Evolutionary conservation across 1,140 invertebrate species (phyloP).

Genomic region (Drosophila tsacasi): DNA sequence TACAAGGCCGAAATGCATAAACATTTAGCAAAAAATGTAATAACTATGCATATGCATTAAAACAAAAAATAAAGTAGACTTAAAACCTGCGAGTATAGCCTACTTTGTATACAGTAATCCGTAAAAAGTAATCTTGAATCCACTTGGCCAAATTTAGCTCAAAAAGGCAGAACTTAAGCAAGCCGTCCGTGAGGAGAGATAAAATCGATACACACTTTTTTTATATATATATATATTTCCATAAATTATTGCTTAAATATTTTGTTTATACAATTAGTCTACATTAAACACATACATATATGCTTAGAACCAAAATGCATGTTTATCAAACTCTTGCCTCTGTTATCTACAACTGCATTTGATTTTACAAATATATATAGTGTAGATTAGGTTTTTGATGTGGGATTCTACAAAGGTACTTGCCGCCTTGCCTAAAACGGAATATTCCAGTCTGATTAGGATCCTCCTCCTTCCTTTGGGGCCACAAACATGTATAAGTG

Average conservation of each 20-base stretch:
- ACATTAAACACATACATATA: slow-evolving; percentile 50
- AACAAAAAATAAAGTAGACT: too few relatives aligned
- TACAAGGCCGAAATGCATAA: too few relatives aligned
- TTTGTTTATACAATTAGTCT: slow-evolving; percentile 78
- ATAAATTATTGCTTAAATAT: slow-evolving; percentile 81
- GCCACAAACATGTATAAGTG: slow-evolving; percentile 43
- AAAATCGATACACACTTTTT: not conserved
- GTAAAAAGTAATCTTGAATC: not conserved
- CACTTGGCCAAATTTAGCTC: too few relatives aligned
- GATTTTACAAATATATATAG: slow-evolving; percentile 41
- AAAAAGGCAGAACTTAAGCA: not conserved
- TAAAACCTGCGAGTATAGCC: not conserved
- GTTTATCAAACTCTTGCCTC: slow-evolving; percentile 16
- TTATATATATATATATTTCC: slow-evolving; percentile 64
- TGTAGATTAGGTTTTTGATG: slow-evolving; percentile 22
- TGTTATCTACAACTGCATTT: slow-evolving; percentile 52
- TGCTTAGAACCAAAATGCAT: slow-evolving; percentile 45
- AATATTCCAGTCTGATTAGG: slow-evolving; percentile 26
- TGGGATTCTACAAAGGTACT: slow-evolving; percentile 49
- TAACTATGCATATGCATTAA: too few relatives aligned
- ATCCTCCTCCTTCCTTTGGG: slow-evolving; percentile 7
- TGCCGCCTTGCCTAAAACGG: slow-evolving; percentile 41
- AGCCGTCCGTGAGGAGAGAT: not conserved
- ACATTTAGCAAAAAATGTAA: too few relatives aligned
- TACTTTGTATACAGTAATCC: not conserved